Evolutionary conservation across 2,888 invertebrate genomes (phyloP), one percentile per base, ranked within the genome.

Genomic region (Parapristionchus giblindavisi): DNA sequence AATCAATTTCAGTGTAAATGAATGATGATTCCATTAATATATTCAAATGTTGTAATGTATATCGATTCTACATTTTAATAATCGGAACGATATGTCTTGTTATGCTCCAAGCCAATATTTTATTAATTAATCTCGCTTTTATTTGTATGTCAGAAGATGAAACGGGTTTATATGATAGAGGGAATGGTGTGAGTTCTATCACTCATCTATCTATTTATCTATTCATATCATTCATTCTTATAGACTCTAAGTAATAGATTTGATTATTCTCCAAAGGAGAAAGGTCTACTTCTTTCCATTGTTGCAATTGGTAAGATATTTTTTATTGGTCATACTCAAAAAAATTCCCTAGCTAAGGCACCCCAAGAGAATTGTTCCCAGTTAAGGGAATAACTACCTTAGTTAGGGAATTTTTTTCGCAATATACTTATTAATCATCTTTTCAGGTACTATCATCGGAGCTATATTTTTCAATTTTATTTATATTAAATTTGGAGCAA

Each of bases 91-190:
- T 66, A 11, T 66, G 66, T 51, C 51, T 66, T 24, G 51, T 66
- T 34, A 24, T 51, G 5, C 48, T 66, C 1, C 48, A 63, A 43
- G 63, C 51, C 8, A 66, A 66, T 24, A 66, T 66, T 11, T 32
- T 36, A 3, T 32, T 66, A 4, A 66, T 66, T 3, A 66, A 66
- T 32, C 51, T 66, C 1, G 48, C 66, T 17, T 66, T 66, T 34
- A 36, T 66, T 11, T 66, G 66, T 38, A 66, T 66, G 66, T 51
- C 66, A 8, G 51, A 51, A n/a, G 66, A 66, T 34, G 2, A 17
- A 3, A 63, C 40, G 43, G 66, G 51, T 17, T 14, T 66, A 4
- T 51, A 51, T 51, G 5, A 21, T 32, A n/a, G 11, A 24, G 27
- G 24, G 2, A 63, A 63, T 40, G 63, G 63, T 5, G 63, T 63